Evolutionary conservation across 2,797 vertebrate genomes (phyloP).

Genomic region (Cichlasoma orientale): DNA sequence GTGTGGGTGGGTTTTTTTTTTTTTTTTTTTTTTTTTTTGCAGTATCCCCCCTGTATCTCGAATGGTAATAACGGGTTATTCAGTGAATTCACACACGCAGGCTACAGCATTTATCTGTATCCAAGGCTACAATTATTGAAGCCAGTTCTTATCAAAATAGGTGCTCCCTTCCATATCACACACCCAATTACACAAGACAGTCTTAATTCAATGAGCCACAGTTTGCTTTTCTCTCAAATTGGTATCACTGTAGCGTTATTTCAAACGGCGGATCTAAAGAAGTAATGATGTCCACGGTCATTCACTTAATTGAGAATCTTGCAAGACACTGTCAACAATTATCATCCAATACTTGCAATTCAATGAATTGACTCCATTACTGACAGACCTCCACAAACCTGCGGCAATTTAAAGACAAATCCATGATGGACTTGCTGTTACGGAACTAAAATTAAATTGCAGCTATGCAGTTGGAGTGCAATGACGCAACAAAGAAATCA

Average conservation of each 20-base stretch:
- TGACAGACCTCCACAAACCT: constrained; percentile 53
- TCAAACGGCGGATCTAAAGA: constrained; percentile 47
- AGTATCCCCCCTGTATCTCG: constrained; percentile 52
- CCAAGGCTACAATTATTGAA: constrained; percentile 58
- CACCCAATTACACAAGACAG: constrained; percentile 65
- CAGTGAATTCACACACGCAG: constrained; percentile 47
- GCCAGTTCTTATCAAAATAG: constrained; percentile 54
- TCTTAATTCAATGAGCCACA: constrained; percentile 65
- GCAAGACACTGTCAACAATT: constrained; percentile 59
- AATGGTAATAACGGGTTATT: constrained; percentile 61
- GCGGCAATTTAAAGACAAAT: constrained; percentile 61
- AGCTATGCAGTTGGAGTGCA: constrained; percentile 49
- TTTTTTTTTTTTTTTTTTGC: constrained; percentile 17
- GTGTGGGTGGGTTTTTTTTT: no score
- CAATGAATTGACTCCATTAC: constrained; percentile 57
- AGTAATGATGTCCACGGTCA: constrained; percentile 58
- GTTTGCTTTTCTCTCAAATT: constrained; percentile 45
- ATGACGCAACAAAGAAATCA: constrained; percentile 52
- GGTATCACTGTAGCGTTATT: constrained; percentile 40
- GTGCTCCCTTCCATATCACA: constrained; percentile 50
- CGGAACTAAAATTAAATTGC: constrained; percentile 66
- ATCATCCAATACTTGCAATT: constrained; percentile 47
- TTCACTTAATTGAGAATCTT: constrained; percentile 63
- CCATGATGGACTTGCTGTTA: constrained; percentile 61
- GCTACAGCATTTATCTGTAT: constrained; percentile 55